Evolutionary conservation across 2,113 vertebrate genomes (phyloP).

Genomic region (Leptobrachium leishanense): DNA sequence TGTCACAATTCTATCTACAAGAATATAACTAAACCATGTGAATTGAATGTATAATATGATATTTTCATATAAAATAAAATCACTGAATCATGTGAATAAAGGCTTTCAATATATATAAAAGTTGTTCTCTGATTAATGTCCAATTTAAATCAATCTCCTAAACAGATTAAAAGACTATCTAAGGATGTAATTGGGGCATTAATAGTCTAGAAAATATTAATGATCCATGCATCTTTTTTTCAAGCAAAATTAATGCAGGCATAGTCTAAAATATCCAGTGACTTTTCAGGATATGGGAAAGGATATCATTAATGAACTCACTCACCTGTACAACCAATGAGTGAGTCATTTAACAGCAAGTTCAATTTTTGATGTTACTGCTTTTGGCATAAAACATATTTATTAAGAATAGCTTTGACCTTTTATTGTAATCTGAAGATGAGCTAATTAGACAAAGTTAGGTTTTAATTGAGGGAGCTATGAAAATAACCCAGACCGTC

Average conservation of each 20-base stretch:
- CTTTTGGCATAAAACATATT: neutral
- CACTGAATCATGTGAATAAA: too few relatives aligned
- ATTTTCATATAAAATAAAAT: too few relatives aligned
- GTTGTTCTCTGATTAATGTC: neutral
- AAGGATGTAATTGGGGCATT: slow-evolving; percentile 1
- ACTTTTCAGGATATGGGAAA: neutral
- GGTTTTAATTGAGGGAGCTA: too few relatives aligned
- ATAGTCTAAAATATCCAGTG: neutral
- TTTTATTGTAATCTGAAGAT: too few relatives aligned
- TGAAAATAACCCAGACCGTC: too few relatives aligned
- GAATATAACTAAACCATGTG: too few relatives aligned
- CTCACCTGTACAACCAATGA: neutral
- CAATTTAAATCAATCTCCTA: neutral
- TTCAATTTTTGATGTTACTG: neutral
- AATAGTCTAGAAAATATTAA: slow-evolving; percentile 3
- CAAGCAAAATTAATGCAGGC: neutral
- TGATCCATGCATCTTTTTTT: neutral
- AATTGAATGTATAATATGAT: too few relatives aligned
- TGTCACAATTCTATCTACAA: too few relatives aligned
- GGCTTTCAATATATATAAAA: too few relatives aligned
- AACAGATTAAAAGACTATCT: neutral
- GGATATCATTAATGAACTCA: neutral
- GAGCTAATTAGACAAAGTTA: too few relatives aligned
- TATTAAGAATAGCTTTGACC: too few relatives aligned
- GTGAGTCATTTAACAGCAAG: neutral